A percentile compares a stretch with the other conserved stretches of the same genome.
These are phyloP conservation scores for Crocuta crocuta DNA, from an alignment of 2,113 vertebrate species.

Conservation along the genomic window DNA sequence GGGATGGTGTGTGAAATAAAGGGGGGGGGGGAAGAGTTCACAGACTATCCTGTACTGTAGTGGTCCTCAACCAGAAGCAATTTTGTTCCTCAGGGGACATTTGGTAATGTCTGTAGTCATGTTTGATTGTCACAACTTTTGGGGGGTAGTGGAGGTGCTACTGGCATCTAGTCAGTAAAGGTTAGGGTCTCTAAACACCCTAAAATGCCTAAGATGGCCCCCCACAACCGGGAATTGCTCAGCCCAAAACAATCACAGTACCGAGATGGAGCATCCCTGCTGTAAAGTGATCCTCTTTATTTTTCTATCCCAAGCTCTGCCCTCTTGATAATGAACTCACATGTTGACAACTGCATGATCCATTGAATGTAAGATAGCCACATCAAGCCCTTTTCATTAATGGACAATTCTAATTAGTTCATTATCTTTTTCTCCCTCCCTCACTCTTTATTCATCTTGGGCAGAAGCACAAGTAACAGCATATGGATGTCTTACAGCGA, in stretches of 20 bases:
- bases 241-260: background rate
- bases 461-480: conserved; percentile 69
- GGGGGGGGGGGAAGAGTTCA: too few species aligned
- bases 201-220: background rate
- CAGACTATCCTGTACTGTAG: background rate
- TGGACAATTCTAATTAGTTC: conserved; percentile 65
- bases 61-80: background rate
- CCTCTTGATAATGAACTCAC: background rate
- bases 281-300: background rate
- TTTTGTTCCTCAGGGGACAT: background rate
- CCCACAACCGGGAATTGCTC: background rate
- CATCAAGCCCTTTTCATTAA: conserved; percentile 57
- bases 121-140: background rate
- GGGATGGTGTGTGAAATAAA: background rate
- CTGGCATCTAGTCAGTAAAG: background rate
- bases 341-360: background rate
- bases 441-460: conserved; percentile 76
- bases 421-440: conserved; percentile 19
- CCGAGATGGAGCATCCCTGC: background rate
- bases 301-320: background rate
- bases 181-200: background rate
- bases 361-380: background rate
- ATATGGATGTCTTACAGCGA: conserved; percentile 72
- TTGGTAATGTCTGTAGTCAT: background rate
- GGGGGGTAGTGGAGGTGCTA: background rate